Base-by-base conservation (phyloP, 1,140 invertebrate species). In the Drosophila repletoides region DNA sequence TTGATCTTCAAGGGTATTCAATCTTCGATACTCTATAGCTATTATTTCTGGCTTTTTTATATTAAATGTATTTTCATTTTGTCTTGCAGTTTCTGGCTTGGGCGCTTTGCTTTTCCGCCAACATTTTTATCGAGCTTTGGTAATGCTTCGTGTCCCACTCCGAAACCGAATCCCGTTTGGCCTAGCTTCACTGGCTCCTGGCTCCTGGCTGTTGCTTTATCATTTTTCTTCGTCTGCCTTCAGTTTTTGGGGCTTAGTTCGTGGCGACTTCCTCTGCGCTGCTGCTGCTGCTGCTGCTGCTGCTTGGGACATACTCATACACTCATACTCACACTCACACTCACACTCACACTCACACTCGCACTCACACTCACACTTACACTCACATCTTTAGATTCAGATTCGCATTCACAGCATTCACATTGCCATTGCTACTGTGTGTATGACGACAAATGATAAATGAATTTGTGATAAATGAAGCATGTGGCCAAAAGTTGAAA, bases 401-500 rank as follows among this genome's bases (percentile, higher is more conserved):
- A 63, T 68, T 59, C 55, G 36, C 61, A 65, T 48, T 67, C 45
- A 29, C 26, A 51, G 59, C 48, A 63, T 52, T 64, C 52, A 38
- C 64, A 28, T 41, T 49, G 63, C 61, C n/a, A 38, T 26, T 46
- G 38, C 41, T 59, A 34, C 31, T 63, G 41, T 69, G 61, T 60
- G 64, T 33, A 29, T 60, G 69, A 68, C 56, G 69, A 72, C 69
- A 72, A 72, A 72, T 72, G 69, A 72, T 72, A 72, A 72, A 72
- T 72, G 69, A 68, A 72, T 72, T 72, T 72, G 69, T 72, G 69
- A 72, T 86, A 86, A 86, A 86, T 86, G 81, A 87, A 86, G 83
- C 81, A 87, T 87, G 76, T 86, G 81, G 80, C 80, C 71, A 86
- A 86, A 86, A 86, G 80, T 86, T 86, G 75, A 79, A 86, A 86